Base-by-base conservation (phyloP, 1,140 invertebrate genomes). In the Bombus difficillimus region DNA sequence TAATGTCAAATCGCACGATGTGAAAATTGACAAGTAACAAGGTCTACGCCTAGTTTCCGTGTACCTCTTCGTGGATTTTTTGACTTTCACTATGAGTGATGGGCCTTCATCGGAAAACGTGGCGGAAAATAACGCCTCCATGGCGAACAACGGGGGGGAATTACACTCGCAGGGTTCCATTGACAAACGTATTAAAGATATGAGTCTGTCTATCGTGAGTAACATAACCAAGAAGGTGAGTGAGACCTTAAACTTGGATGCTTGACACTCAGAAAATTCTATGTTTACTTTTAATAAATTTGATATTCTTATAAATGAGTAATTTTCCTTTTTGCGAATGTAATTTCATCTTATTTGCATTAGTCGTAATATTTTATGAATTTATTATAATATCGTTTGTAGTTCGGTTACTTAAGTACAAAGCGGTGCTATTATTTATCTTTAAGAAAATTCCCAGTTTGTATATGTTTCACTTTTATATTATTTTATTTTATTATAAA, bases 11-110 rank as follows among this genome's bases (percentile, higher is more conserved):
- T 68, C 12, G 43, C 4, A 64, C 53, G 34, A 86, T 66, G 62
- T 89, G 85, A 76, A 89, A 89, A 89, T 89, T 89, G 87, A 89
- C 88, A 89, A 86, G 84, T 89, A 69, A 62, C 8, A 37, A 62
- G 83, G 28, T 32, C 32, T 37, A 37, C n/a, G 66, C 64, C 37
- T 72, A 53, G 59, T 73, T 80, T 72, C 13, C 22, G 47, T 32
- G 6, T 39, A 39, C 2, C 28, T 13, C 13, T 37, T 82, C 25
- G 25, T 32, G 32, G 41, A 77, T 76, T 53, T 73, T 72, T 32
- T 28, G 15, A 47, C 15, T 47, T 43, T 71, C 53, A 34, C 25
- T 37, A 85, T 85, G 83, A 80, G 28, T 13, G 39, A 64, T 72
- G 41, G n/a, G 18, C 39, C 32, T 9, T 62, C 32, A 12, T 72